phyloP scores from a whole-genome alignment of 2,888 invertebrate genomes.

The Drosophila phalerata region DNA sequence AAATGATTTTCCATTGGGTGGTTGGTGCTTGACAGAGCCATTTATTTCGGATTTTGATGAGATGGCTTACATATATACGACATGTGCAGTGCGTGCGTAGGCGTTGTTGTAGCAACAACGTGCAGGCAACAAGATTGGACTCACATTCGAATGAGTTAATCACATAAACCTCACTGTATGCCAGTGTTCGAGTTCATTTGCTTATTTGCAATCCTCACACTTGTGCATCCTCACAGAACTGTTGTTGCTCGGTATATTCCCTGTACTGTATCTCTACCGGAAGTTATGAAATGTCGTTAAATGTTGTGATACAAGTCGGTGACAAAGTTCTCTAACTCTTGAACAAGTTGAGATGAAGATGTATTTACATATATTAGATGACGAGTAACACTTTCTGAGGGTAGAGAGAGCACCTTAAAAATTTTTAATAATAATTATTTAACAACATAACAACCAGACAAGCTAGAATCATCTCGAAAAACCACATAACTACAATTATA shows the following conservation, averaged over 20 bases:
- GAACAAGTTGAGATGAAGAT: no score
- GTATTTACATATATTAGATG: no score
- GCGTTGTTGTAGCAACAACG: conserved; percentile 28
- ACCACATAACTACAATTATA: no score
- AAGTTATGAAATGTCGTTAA: neutral
- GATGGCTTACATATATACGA: conserved; percentile 41
- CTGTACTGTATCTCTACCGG: neutral
- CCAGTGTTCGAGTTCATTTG: conserved; percentile 28
- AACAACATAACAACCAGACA: no score
- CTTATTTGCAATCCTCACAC: conserved; percentile 46
- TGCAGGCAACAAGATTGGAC: conserved; percentile 52
- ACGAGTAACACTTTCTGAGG: no score
- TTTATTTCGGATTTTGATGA: conserved; percentile 51
- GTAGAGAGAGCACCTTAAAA: no score
- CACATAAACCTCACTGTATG: conserved; percentile 34
- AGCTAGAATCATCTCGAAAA: no score
- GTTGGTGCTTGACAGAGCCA: conserved; percentile 26
- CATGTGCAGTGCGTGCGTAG: conserved; percentile 24
- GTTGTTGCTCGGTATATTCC: neutral
- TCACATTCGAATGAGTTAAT: conserved; percentile 48
- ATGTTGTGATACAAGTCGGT: neutral
- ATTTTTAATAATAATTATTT: no score
- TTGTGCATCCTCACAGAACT: conserved; percentile 23
- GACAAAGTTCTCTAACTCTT: no score
- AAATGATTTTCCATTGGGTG: conserved; percentile 43